Evolutionary conservation across 2,797 vertebrate genomes (phyloP).

Genomic region (Botia almorhae): DNA sequence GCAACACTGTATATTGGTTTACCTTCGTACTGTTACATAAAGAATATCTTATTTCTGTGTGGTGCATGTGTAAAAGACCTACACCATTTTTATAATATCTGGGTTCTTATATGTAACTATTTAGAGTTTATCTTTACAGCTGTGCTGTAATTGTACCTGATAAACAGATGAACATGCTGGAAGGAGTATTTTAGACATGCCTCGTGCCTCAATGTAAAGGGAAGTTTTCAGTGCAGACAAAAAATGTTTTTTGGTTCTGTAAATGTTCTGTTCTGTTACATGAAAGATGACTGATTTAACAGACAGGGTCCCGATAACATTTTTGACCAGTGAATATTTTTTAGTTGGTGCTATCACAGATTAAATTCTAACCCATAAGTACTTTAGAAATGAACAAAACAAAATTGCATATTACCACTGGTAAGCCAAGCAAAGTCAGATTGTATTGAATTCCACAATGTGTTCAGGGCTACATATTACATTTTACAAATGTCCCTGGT

Average conservation of each 20-base stretch:
- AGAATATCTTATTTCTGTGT: constrained; percentile 24
- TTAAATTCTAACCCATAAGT: no score
- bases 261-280: neutral
- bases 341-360: no score
- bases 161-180: neutral
- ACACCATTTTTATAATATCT: neutral
- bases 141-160: neutral
- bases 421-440: no score
- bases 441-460: neutral
- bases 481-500: neutral
- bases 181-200: no score
- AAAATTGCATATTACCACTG: no score
- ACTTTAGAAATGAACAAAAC: no score
- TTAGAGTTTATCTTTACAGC: no score
- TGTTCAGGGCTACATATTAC: neutral
- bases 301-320: no score
- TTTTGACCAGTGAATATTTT: no score
- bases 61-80: neutral
- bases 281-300: neutral
- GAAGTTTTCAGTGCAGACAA: neutral
- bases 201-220: no score
- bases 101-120: neutral
- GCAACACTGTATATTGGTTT: neutral
- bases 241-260: neutral
- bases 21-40: constrained; percentile 24